A percentile compares a stretch with the other conserved stretches of the same genome.
phyloP scores from a whole-genome alignment of 2,797 vertebrate species.

The Dryobates pubescens region DNA sequence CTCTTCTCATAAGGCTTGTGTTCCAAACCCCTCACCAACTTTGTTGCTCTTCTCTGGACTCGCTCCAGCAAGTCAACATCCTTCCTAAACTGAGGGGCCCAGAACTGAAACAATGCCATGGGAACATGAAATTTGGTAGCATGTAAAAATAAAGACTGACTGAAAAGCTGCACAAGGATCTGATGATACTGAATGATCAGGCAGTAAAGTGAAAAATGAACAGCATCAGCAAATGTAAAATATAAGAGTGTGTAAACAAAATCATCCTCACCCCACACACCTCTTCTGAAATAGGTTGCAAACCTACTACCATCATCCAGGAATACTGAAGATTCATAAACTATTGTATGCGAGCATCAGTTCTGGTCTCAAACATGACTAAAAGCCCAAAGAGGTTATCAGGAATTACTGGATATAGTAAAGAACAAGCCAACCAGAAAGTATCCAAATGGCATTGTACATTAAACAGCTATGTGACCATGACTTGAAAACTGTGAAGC shows the following conservation, averaged over 20 bases:
- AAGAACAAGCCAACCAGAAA: not conserved
- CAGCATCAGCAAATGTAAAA: not conserved
- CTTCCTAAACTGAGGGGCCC: no score
- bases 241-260: not conserved
- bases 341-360: not conserved
- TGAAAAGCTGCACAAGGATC: not conserved
- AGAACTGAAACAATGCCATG: not conserved
- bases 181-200: not conserved
- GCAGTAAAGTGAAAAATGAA: not conserved
- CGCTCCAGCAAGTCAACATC: no score
- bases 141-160: not conserved
- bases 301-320: not conserved
- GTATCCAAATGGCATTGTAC: not conserved
- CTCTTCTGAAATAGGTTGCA: not conserved
- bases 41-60: no score
- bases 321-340: not conserved
- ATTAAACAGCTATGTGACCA: not conserved
- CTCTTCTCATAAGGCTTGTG: no score
- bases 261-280: not conserved
- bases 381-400: not conserved
- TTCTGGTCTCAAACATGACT: not conserved
- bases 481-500: not conserved
- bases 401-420: not conserved
- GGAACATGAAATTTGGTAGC: not conserved
- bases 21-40: no score